Evolutionary conservation across 2,888 invertebrate genomes (phyloP), one percentile per base, ranked within the genome.

Genomic region (Tribolium freemani): DNA sequence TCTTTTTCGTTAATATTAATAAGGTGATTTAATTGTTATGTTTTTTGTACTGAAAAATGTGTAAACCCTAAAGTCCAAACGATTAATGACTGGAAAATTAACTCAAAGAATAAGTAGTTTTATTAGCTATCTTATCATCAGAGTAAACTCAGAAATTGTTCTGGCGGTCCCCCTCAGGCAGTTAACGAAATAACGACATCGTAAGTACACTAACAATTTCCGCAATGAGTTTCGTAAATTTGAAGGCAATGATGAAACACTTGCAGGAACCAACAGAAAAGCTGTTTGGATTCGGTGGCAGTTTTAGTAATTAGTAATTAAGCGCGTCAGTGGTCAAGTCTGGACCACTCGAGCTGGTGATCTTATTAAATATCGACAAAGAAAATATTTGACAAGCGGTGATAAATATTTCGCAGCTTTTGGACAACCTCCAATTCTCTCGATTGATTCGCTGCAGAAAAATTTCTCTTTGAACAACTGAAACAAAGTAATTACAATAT

Each of bases 401-500:
- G 21, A 30, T 58, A 58, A 58, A 58, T 58, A 38, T 45, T 44
- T 30, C 16, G 44, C 10, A 8, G 4, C 2, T 53, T 64, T 51
- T 64, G 64, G 64, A 64, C n/a, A 50, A 3, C 1, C 13, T 26
- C 63, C 63, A 63, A 50, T 50, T 48, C 26, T 31, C 5, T 10
- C 9, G 45, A 44, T 38, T 58, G 58, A 58, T 58, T 45, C 13
- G 9, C 8, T 58, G 45, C 16, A 21, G 44, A 58, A 58, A 58
- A 45, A 10, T 20, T 21, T 11, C 8, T 60, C 10, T 9, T 46
- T 38, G 13, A 8, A 16, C 5, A 8, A 16, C 5, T 48, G 9
- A 31, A 63, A 31, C 8, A 20, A 20, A 51, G 21, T 64, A 64
- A 51, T 64, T 51, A 16, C 51, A 64, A 64, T 31, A 30, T 51